These are phyloP conservation scores for Urocyon cinereoargenteus DNA, from an alignment of 2,797 vertebrate genomes.

Conservation along the genomic window DNA sequence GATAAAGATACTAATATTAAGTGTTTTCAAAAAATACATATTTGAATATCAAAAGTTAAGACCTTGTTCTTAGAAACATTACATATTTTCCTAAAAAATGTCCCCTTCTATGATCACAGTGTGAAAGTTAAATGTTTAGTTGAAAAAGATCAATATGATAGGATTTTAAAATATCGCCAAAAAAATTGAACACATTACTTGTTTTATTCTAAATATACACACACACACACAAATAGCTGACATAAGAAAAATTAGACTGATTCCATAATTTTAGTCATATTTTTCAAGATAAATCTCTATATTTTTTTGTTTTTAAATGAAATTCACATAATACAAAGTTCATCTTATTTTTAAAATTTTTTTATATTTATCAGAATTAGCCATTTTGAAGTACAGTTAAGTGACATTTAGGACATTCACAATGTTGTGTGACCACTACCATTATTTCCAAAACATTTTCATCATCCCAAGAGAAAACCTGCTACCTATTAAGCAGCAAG, in stretches of 20 bases:
- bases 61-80: neutral
- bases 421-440: neutral
- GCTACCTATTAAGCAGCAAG: neutral
- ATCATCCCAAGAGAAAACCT: neutral
- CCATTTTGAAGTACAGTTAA: neutral
- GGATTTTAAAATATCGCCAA: neutral
- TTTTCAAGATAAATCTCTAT: constrained; percentile 27
- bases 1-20: neutral
- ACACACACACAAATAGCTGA: neutral
- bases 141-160: neutral
- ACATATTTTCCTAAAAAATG: neutral
- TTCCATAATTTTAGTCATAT: neutral
- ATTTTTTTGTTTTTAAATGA: constrained; percentile 2
- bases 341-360: neutral
- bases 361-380: neutral
- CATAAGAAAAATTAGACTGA: neutral
- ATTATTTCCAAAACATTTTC: neutral
- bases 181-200: neutral
- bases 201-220: neutral
- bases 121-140: neutral
- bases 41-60: neutral
- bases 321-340: neutral
- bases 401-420: neutral
- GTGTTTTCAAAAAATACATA: constrained; percentile 11
- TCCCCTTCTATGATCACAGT: neutral